Base-by-base conservation (phyloP, 2,888 invertebrate genomes). In the Sinopyrophorus schimmeli region DNA sequence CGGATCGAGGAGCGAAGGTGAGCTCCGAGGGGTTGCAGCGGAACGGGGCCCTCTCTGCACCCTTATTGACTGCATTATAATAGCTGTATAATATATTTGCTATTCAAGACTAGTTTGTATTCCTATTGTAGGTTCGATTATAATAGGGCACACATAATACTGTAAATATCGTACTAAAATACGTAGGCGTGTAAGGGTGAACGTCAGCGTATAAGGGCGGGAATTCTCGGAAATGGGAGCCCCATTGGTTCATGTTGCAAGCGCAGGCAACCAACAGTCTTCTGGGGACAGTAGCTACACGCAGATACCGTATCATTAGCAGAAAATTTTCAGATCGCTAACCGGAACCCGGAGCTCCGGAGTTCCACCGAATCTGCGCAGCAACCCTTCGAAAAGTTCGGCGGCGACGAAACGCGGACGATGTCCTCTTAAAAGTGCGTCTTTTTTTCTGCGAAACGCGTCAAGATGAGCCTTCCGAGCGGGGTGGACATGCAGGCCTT, bases 401-500 rank as follows among this genome's bases (percentile, higher is more conserved):
- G 26, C 23, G 30, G 10, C n/a, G n/a, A n/a, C n/a, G n/a, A n/a
- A n/a, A n/a, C n/a, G n/a, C n/a, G n/a, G 24, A 24, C 9, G 32
- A 28, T 38, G 34, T 32, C 31, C 9, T 11, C 35, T n/a, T 28
- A 20, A 26, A 12, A 16, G 80, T 71, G 17, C 24, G 3, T 6
- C 23, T 21, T 34, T n/a, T n/a, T n/a, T n/a, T n/a, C n/a, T n/a
- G n/a, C n/a, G n/a, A n/a, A n/a, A n/a, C n/a, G n/a, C n/a, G n/a
- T 9, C 37, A 27, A 3, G 66, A 91, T 92, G 91, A 89, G 89
- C 72, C 77, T 91, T 58, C 89, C 89, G 61, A 88, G 85, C 74
- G 89, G 91, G 60, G 88, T 91, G 60, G 91, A 92, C 75, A 89
- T 92, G 74, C 86, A 89, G 51, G 85, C 89, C 69, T 74, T 91